phyloP scores from a whole-genome alignment of 2,113 vertebrate species.

The zebrafish (Danio rerio) region DNA sequence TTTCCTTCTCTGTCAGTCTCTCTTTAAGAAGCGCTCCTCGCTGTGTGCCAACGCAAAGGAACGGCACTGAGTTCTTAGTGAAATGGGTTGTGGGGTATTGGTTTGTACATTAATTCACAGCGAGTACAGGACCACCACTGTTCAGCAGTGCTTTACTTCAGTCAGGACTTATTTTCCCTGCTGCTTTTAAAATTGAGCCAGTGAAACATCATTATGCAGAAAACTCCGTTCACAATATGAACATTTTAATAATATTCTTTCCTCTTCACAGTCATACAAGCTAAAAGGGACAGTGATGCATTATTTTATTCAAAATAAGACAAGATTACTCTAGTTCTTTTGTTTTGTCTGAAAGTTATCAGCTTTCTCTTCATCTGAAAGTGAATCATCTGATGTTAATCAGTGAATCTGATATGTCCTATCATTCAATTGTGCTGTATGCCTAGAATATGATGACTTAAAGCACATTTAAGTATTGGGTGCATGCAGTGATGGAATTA shows the following conservation, averaged over 20 bases:
- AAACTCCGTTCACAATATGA: not conserved
- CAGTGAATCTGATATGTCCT: not conserved
- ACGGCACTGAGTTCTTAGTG: slow-evolving; percentile 3
- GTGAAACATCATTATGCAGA: not conserved
- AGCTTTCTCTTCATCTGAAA: not conserved
- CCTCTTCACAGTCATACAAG: not conserved
- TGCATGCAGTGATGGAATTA: too few relatives aligned
- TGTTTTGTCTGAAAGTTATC: not conserved
- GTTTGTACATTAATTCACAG: slow-evolving; percentile 32
- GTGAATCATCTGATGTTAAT: not conserved
- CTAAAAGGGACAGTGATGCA: not conserved
- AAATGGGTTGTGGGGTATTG: not conserved
- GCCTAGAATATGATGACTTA: not conserved
- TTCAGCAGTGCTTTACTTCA: not conserved
- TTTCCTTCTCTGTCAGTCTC: slow-evolving; percentile 19
- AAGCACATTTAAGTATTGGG: too few relatives aligned
- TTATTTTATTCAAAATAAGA: not conserved
- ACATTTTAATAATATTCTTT: not conserved
- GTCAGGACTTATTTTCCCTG: slow-evolving; percentile 3
- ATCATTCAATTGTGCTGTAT: not conserved
- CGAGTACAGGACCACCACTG: not conserved
- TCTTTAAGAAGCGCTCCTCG: not conserved
- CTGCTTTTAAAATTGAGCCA: not conserved
- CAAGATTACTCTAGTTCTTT: not conserved
- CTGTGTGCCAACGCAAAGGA: not conserved